Evolutionary conservation across 2,888 invertebrate genomes (phyloP).

Genomic region (Rhagonycha fulva): DNA sequence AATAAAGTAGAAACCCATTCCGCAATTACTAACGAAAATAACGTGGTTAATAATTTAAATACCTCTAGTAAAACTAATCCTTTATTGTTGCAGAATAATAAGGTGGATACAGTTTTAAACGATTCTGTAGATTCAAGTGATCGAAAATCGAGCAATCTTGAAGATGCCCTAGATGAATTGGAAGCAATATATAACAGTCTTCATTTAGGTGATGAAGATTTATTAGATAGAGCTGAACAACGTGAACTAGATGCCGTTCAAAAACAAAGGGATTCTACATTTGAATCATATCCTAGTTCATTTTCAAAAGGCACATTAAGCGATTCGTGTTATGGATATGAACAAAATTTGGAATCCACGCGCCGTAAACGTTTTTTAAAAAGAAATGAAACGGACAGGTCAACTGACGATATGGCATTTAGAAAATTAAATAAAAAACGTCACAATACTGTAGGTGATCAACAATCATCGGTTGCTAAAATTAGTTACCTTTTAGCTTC

Average conservation of each 20-base stretch:
- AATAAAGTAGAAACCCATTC: conserved; percentile 33
- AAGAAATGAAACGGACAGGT: conserved; percentile 64
- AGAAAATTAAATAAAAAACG: conserved; percentile 70
- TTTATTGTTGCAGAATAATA: conserved; percentile 17
- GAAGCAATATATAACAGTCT: conserved; percentile 91
- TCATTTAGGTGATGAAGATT: conserved; percentile 81
- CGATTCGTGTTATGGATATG: conserved; percentile 53
- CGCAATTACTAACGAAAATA: background rate
- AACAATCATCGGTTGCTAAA: conserved; percentile 57
- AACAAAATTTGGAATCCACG: conserved; percentile 47
- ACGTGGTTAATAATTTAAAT: background rate
- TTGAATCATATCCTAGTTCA: conserved; percentile 38
- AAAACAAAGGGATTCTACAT: conserved; percentile 39
- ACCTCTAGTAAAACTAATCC: conserved; percentile 32
- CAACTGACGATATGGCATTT: conserved; percentile 82
- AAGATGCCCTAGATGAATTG: conserved; percentile 86
- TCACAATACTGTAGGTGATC: conserved; percentile 55
- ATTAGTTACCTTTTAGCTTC: conserved; percentile 73
- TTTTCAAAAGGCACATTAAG: conserved; percentile 48
- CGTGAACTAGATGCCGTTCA: conserved; percentile 60
- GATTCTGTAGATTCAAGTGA: background rate
- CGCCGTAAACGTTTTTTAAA: conserved; percentile 43
- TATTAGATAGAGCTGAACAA: conserved; percentile 78
- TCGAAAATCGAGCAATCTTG: conserved; percentile 76
- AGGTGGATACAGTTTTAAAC: background rate